A percentile compares a stretch with the other conserved stretches of the same genome.
Conservation (phyloP, 2,888 invertebrate species). For the Drosophila kanekoi region DNA sequence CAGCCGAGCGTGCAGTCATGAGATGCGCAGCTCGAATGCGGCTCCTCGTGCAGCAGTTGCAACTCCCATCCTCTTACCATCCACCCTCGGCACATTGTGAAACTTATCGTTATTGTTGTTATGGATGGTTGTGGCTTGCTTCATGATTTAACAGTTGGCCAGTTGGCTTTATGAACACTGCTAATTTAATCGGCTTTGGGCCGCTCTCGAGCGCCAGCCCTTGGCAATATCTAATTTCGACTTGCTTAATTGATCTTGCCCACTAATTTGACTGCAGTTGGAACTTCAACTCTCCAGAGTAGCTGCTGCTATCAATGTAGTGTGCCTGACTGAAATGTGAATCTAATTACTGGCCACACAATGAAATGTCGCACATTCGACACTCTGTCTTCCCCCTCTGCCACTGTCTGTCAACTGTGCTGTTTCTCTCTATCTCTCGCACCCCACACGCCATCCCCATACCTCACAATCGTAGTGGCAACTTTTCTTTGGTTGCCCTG, state of each 20-base stretch:
- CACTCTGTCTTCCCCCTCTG: slow-evolving; percentile 1
- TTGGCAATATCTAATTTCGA: slow-evolving; percentile 47
- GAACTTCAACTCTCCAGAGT: slow-evolving; percentile 53
- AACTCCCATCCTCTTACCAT: neutral
- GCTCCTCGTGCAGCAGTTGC: slow-evolving; percentile 16
- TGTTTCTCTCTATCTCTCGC: neutral
- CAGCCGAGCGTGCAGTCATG: slow-evolving; percentile 80
- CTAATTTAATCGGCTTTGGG: slow-evolving; percentile 75
- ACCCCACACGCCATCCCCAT: neutral
- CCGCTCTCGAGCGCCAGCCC: slow-evolving; percentile 27
- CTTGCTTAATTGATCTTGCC: slow-evolving; percentile 60
- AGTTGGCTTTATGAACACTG: slow-evolving; percentile 75
- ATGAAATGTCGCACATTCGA: slow-evolving; percentile 45
- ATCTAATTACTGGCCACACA: slow-evolving; percentile 74
- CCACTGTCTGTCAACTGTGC: too few species aligned
- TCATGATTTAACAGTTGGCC: slow-evolving; percentile 71
- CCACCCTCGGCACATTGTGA: slow-evolving; percentile 14
- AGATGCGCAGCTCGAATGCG: slow-evolving; percentile 55
- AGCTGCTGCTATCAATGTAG: slow-evolving; percentile 6
- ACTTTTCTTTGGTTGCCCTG: slow-evolving; percentile 73
- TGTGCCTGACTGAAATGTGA: slow-evolving; percentile 43
- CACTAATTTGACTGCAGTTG: slow-evolving; percentile 62
- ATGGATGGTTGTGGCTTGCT: slow-evolving; percentile 51
- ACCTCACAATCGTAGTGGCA: neutral
- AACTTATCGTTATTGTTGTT: slow-evolving; percentile 73